A percentile compares a stretch with the other conserved stretches of the same genome.
These are phyloP conservation scores for Phyllostomus discolor DNA, from an alignment of 2,113 vertebrate genomes.

Conservation along the genomic window DNA sequence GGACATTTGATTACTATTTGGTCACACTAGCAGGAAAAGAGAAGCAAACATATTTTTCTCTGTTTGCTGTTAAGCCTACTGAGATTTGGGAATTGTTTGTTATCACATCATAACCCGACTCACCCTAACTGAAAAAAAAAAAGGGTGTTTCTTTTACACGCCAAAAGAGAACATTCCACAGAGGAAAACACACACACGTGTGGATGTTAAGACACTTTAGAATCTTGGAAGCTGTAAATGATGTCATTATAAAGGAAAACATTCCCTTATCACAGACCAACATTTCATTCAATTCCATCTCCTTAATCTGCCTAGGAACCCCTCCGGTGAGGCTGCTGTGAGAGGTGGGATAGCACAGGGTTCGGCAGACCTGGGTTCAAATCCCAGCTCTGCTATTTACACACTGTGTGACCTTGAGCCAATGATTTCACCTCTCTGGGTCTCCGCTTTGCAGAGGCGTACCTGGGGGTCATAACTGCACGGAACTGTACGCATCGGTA, in stretches of 20 bases:
- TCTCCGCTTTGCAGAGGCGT: not conserved
- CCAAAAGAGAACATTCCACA: not conserved
- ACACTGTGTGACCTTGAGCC: not conserved
- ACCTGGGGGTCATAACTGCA: not conserved
- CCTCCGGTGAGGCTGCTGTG: not conserved
- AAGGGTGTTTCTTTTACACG: not conserved
- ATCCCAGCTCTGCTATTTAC: not conserved
- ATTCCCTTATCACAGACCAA: not conserved
- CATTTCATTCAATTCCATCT: not conserved
- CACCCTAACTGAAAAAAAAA: not conserved
- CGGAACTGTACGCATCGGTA: not conserved
- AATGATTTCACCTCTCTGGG: not conserved
- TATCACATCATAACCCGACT: not conserved
- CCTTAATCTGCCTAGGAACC: no score
- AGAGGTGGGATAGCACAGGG: accelerated
- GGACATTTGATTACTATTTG: not conserved
- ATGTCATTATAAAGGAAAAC: not conserved
- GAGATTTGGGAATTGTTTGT: not conserved
- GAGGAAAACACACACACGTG: not conserved
- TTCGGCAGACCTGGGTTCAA: not conserved
- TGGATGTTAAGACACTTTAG: not conserved
- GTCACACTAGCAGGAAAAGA: not conserved
- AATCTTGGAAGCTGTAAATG: not conserved
- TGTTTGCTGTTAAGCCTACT: not conserved
- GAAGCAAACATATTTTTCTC: not conserved